Percentiles rank a stretch among this genome's conserved stretches.
Conservation (phyloP, 2,888 invertebrate genomes). For the Xanthostigma xanthostigma region DNA sequence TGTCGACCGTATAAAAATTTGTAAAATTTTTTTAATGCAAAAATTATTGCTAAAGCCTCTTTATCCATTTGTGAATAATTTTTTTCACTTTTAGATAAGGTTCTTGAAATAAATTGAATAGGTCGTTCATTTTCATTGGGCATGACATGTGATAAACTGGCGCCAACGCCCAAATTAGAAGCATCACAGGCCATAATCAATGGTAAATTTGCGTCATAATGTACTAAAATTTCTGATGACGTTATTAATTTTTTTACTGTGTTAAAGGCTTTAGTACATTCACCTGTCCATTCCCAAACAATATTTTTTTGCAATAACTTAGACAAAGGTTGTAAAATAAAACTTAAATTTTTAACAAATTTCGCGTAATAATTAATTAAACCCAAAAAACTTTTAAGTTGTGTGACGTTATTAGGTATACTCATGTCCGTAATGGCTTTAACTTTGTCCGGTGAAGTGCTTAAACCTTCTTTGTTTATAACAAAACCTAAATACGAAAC, state of each 20-base stretch:
- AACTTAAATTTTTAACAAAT: conserved; percentile 18
- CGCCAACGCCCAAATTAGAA: no score
- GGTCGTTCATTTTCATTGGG: no score
- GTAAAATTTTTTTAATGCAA: no score
- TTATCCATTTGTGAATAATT: no score
- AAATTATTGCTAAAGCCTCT: no score
- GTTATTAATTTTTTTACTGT: conserved; percentile 17
- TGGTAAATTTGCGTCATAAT: no score
- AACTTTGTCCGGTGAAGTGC: neutral
- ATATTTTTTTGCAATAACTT: conserved; percentile 13
- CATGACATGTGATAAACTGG: no score
- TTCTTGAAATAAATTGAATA: no score
- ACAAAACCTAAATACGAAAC: no score
- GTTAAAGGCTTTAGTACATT: conserved; percentile 18
- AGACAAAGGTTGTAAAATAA: conserved; percentile 19
- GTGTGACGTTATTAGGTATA: neutral
- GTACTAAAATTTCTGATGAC: no score
- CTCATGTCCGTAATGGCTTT: neutral
- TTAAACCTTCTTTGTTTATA: neutral
- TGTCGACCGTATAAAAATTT: no score
- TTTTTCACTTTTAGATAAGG: no score
- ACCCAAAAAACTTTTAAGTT: neutral
- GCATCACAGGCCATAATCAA: conserved; percentile 11
- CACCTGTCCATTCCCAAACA: conserved; percentile 17
- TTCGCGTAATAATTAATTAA: neutral